Conservation (phyloP, 2,113 vertebrate genomes). For the Chloroceryle aenea region DNA sequence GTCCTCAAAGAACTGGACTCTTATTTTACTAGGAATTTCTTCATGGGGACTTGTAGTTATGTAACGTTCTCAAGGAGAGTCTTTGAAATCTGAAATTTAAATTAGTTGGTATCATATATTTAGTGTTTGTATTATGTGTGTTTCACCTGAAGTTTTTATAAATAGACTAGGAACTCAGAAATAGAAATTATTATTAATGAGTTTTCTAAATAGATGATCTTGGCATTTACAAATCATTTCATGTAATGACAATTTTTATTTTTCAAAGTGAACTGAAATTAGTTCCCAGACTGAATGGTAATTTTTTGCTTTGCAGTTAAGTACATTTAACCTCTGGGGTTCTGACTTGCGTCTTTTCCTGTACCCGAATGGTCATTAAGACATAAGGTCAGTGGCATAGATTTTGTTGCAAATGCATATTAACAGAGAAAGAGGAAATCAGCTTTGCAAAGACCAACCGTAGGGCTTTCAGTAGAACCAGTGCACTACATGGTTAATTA, state of each 20-base stretch:
- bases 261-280: neutral
- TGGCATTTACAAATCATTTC: conserved; percentile 19
- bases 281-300: neutral
- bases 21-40: neutral
- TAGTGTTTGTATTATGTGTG: neutral
- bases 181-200: neutral
- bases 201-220: neutral
- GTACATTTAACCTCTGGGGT: neutral
- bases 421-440: neutral
- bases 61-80: neutral
- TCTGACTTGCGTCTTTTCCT: conserved; percentile 13
- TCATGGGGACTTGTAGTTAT: neutral
- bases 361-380: neutral
- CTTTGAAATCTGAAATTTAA: neutral
- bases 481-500: conserved; percentile 17
- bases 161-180: neutral
- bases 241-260: neutral
- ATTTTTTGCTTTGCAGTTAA: neutral
- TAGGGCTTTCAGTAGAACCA: neutral
- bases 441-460: neutral
- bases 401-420: neutral
- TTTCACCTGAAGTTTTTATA: neutral
- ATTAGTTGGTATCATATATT: neutral
- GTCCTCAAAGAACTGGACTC: neutral
- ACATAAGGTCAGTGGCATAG: neutral